Evolutionary conservation across 2,888 invertebrate genomes (phyloP), one percentile per base, ranked within the genome.

Genomic region (Clistopyga incitator): DNA sequence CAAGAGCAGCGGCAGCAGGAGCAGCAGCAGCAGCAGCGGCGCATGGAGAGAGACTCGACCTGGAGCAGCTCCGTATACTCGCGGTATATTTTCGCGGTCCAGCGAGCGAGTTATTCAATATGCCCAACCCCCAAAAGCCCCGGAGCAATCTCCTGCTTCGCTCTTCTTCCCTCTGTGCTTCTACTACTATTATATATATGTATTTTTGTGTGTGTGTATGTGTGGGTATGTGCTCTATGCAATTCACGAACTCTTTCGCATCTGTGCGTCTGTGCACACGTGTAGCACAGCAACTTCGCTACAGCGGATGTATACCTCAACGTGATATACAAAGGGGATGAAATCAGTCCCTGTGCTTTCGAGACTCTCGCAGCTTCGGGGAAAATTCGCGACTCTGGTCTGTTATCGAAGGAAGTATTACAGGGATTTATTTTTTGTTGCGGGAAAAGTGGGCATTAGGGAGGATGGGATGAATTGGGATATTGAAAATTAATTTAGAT

Each of bases 21-120:
- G 34, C 34, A 38, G 6, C 6, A 38, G 56, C 29, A 47, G 38
- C 38, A 15, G 45, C 81, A 81, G 76, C 76, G 82, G 77, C 65
- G 67, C 81, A 80, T 70, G 78, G 76, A 77, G 74, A 70, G 70
- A 82, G 59, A 80, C 29, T 34, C 56, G 68, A 79, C 50, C 20
- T 45, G 70, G 50, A 61, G 65, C 25, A 20, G 38, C 38, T 38
- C 29, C 50, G 65, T 54, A 68, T 64, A 76, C 87, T 89, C 92
- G 91, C 89, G 90, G 92, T 93, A 93, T 92, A 93, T 93, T 93
- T 93, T 93, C 93, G 93, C 93, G 92, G 93, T 93, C 93, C 93
- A 92, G 92, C 93, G 93, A 93, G 91, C 93, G 92, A 92, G 93
- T 93, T 93, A 93, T 93, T 93, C 92, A 93, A 93, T 93, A 93